Evolutionary conservation across 2,113 vertebrate genomes (phyloP).

Genomic region (Scophthalmus maximus): DNA sequence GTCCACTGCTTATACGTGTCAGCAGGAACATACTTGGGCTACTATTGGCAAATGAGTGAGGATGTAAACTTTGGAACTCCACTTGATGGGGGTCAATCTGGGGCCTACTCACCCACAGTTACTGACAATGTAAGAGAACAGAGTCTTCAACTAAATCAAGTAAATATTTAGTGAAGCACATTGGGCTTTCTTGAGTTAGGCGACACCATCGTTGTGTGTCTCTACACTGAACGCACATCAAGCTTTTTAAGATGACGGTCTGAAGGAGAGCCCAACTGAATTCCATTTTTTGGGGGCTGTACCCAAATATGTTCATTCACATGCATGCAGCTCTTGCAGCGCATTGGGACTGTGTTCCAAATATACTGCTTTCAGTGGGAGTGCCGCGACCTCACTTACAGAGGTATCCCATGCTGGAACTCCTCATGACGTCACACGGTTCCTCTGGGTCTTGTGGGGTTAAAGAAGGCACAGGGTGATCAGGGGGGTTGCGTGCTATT

Average conservation of each 20-base stretch:
- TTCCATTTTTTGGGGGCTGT: not conserved
- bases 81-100: too few relatives aligned
- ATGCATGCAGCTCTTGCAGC: not conserved
- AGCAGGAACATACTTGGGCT: constrained; percentile 26
- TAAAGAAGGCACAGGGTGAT: constrained; percentile 91
- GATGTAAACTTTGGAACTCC: too few relatives aligned
- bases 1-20: constrained; percentile 7
- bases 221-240: too few relatives aligned
- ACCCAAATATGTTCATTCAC: not conserved
- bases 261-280: not conserved
- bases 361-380: not conserved
- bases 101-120: too few relatives aligned
- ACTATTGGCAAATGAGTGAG: too few relatives aligned
- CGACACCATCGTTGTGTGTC: too few relatives aligned
- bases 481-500: constrained; percentile 87
- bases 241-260: not conserved
- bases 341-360: not conserved
- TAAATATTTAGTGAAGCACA: constrained; percentile 8
- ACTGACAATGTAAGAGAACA: too few relatives aligned
- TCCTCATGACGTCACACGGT: constrained; percentile 87
- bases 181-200: not conserved
- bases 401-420: constrained; percentile 95
- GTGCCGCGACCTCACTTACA: constrained; percentile 90
- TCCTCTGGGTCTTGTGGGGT: constrained; percentile 86
- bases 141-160: too few relatives aligned